Conservation (phyloP, 2,113 vertebrate genomes). For the Dromas ardeola region DNA sequence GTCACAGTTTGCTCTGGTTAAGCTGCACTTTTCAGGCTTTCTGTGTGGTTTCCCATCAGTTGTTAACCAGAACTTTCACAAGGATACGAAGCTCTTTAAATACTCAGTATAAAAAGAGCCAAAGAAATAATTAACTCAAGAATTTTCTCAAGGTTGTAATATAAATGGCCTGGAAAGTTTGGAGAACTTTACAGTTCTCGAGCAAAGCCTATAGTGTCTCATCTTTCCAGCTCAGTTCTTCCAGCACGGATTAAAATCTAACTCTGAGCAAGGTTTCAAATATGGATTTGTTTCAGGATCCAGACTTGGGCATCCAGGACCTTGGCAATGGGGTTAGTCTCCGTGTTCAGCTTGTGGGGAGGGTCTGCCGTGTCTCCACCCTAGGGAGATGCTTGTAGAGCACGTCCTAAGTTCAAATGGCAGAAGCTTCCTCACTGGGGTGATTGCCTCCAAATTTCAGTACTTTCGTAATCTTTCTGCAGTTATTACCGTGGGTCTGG, state of each 20-base stretch:
- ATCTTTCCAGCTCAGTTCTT: neutral
- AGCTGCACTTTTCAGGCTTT: neutral
- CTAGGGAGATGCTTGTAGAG: neutral
- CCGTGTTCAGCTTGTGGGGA: neutral
- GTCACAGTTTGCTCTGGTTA: neutral
- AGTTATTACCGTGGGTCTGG: neutral
- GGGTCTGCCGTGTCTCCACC: neutral
- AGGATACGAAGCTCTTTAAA: neutral
- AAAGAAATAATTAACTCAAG: neutral
- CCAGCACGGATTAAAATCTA: neutral
- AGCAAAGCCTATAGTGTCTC: neutral
- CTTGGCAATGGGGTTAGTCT: neutral
- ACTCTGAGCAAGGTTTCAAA: neutral
- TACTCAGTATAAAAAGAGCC: neutral
- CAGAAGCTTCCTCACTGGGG: neutral
- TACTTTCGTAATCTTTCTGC: neutral
- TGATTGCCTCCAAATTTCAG: neutral
- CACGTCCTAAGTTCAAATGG: neutral
- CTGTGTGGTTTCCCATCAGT: neutral
- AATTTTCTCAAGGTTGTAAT: neutral
- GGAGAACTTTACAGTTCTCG: neutral
- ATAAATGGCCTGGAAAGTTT: neutral
- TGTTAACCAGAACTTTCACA: neutral
- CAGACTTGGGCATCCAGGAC: neutral
- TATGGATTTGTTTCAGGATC: neutral